These are phyloP conservation scores for Drosophila affinis DNA, from an alignment of 2,888 invertebrate genomes.

Conservation along the genomic window DNA sequence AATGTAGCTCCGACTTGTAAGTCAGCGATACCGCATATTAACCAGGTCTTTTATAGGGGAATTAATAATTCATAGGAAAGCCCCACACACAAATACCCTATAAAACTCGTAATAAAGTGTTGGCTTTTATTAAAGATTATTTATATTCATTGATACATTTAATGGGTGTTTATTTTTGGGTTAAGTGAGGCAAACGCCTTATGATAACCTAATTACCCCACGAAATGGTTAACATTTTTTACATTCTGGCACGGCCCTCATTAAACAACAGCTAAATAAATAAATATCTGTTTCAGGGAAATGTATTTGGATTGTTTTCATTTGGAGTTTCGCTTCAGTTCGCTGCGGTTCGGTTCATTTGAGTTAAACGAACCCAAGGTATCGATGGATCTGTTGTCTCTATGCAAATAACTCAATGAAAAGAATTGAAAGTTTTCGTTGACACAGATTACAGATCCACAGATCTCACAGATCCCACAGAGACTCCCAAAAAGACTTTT, in stretches of 20 bases:
- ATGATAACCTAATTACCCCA: slow-evolving; percentile 17
- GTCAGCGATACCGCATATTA: slow-evolving; percentile 22
- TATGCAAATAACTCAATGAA: slow-evolving; percentile 40
- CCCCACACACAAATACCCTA: slow-evolving; percentile 20
- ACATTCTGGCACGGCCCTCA: slow-evolving; percentile 4
- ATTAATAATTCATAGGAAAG: slow-evolving; percentile 12
- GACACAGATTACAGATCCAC: slow-evolving; percentile 58
- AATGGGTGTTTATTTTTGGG: slow-evolving; percentile 7
- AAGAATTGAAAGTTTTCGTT: slow-evolving; percentile 71
- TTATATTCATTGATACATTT: slow-evolving; percentile 15
- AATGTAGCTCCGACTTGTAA: slow-evolving; percentile 23
- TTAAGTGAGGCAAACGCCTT: neutral
- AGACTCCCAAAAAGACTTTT: slow-evolving; percentile 28
- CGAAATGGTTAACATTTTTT: slow-evolving; percentile 10
- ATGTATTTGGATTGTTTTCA: neutral
- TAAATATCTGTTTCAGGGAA: neutral
- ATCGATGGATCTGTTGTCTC: slow-evolving; percentile 14
- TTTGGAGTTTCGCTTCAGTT: neutral
- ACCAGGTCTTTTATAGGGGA: slow-evolving; percentile 28
- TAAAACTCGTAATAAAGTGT: slow-evolving; percentile 1
- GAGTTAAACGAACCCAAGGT: slow-evolving; percentile 20
- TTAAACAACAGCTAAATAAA: slow-evolving; percentile 14
- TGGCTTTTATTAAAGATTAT: slow-evolving; percentile 4
- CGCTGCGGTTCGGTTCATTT: slow-evolving; percentile 25
- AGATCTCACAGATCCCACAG: slow-evolving; percentile 34